Evolutionary conservation across 2,113 vertebrate species (phyloP).

Genomic region (Triplophysa dalaica): DNA sequence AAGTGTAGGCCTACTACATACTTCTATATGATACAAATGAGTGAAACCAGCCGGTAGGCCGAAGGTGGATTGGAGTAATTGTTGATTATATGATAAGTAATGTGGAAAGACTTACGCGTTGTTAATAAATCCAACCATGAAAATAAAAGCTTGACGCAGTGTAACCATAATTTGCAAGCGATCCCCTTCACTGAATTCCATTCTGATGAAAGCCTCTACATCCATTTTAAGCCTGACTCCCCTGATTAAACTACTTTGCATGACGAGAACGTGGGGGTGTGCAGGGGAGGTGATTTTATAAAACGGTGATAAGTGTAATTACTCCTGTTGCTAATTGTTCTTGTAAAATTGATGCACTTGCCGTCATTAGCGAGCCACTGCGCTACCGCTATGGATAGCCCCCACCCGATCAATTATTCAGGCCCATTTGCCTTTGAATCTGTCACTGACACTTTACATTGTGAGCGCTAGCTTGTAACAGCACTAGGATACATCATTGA

Average conservation of each 20-base stretch:
- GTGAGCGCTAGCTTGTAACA: constrained; percentile 58
- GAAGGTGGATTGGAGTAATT: not conserved
- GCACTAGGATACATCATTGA: constrained; percentile 60
- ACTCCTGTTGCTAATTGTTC: constrained; percentile 72
- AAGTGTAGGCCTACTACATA: no score
- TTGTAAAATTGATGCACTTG: constrained; percentile 63
- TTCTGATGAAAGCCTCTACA: constrained; percentile 27
- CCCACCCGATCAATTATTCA: constrained; percentile 70
- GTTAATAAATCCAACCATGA: not conserved
- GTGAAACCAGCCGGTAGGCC: not conserved
- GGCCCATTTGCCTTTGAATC: constrained; percentile 63
- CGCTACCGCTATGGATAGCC: constrained; percentile 49
- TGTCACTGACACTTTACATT: constrained; percentile 59
- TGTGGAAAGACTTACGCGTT: constrained; percentile 4
- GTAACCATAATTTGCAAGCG: constrained; percentile 20
- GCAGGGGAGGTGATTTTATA: constrained; percentile 56
- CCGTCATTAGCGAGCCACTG: constrained; percentile 56
- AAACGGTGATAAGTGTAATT: constrained; percentile 71
- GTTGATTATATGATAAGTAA: not conserved
- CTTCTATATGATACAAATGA: not conserved
- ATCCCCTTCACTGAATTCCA: constrained; percentile 28
- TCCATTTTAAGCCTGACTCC: constrained; percentile 43
- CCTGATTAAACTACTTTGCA: constrained; percentile 47
- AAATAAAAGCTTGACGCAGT: constrained; percentile 4
- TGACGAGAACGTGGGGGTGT: constrained; percentile 34